A percentile compares a stretch with the other conserved stretches of the same genome.
Evolutionary conservation across 2,888 invertebrate genomes (phyloP).

Genomic region (Julus scanicus): DNA sequence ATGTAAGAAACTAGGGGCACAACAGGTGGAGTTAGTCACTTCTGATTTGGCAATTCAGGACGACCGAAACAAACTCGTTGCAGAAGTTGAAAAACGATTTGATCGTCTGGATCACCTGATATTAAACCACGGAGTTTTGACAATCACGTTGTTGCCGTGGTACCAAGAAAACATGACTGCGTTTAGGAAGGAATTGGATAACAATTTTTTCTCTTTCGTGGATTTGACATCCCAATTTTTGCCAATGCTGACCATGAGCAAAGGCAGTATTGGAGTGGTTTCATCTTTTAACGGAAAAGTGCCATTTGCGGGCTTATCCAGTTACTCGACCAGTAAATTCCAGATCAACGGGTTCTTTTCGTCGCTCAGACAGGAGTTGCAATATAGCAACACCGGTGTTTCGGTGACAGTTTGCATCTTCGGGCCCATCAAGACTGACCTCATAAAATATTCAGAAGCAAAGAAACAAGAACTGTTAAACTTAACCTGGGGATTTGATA

Average conservation of each 20-base stretch:
- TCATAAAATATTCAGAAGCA: neutral
- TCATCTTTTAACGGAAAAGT: neutral
- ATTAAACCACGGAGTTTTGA: neutral
- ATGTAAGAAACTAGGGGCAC: neutral
- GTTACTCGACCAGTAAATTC: neutral
- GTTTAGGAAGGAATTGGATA: neutral
- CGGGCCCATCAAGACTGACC: neutral
- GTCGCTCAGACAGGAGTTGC: neutral
- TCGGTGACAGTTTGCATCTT: conserved; percentile 29
- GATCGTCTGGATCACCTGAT: neutral
- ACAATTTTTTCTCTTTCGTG: conserved; percentile 2
- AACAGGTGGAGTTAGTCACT: neutral
- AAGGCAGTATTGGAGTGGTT: neutral
- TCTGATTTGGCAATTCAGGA: neutral
- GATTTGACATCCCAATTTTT: neutral
- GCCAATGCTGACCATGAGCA: neutral
- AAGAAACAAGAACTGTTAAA: neutral
- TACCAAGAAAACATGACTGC: neutral
- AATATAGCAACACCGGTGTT: neutral
- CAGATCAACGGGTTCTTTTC: conserved; percentile 29
- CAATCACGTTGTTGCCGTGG: neutral
- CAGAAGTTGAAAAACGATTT: neutral
- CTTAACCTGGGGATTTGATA: neutral
- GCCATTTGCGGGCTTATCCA: neutral
- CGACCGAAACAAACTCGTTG: neutral